These are phyloP conservation scores for Chymomyza caudatula DNA, from an alignment of 2,888 invertebrate genomes.

Conservation along the genomic window DNA sequence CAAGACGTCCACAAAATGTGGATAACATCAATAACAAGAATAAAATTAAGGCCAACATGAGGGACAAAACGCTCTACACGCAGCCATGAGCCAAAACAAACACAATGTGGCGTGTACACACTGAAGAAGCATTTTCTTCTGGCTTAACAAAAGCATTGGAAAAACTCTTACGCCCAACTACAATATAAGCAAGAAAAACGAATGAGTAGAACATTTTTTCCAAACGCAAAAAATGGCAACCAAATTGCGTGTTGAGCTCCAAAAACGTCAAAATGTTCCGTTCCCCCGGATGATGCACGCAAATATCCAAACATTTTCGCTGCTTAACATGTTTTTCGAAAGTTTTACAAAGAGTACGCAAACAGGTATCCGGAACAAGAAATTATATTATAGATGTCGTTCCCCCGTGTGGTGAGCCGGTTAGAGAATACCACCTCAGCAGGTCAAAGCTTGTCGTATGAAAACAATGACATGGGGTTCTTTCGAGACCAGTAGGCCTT, in stretches of 20 bases:
- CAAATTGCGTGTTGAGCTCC: slow-evolving; percentile 71
- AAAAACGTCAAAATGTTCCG: slow-evolving; percentile 42
- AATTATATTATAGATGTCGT: too few species aligned
- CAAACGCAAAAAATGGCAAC: slow-evolving; percentile 60
- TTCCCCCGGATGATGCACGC: not conserved
- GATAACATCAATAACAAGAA: slow-evolving; percentile 47
- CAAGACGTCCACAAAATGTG: slow-evolving; percentile 11
- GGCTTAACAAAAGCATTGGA: slow-evolving; percentile 19
- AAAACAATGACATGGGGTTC: too few species aligned
- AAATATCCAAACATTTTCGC: not conserved
- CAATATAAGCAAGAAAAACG: slow-evolving; percentile 33
- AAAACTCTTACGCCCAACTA: not conserved
- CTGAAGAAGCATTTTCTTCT: slow-evolving; percentile 17
- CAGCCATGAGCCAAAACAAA: slow-evolving; percentile 19
- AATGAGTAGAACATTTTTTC: slow-evolving; percentile 7
- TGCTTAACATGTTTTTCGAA: too few species aligned
- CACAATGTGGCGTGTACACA: slow-evolving; percentile 50
- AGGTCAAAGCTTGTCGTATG: too few species aligned
- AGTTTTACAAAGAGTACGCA: too few species aligned
- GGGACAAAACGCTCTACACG: slow-evolving; percentile 7
- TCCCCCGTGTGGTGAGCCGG: too few species aligned
- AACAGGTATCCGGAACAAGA: too few species aligned
- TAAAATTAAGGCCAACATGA: slow-evolving; percentile 45
- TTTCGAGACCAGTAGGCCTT: too few species aligned
- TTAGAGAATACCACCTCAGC: too few species aligned